A percentile compares a stretch with the other conserved stretches of the same genome.
Conservation (phyloP, 2,797 vertebrate species). For the Clarias laeviceps region DNA sequence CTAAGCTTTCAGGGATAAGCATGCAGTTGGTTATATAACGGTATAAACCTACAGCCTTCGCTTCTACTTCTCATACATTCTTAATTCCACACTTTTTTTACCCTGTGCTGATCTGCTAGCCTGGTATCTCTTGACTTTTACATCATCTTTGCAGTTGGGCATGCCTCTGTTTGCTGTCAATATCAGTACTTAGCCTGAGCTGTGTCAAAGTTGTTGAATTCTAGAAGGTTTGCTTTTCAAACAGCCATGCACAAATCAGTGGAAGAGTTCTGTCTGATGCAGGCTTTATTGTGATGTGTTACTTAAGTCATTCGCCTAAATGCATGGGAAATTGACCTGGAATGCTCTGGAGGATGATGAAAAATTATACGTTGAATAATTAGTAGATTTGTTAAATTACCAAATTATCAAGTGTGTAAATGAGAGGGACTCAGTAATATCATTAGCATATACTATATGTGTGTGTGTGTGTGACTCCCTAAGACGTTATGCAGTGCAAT, state of each 20-base stretch:
- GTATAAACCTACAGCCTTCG: background rate
- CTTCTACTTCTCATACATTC: background rate
- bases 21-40: background rate
- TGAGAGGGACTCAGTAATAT: background rate
- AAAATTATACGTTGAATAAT: background rate
- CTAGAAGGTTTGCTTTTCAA: background rate
- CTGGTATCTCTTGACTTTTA: background rate
- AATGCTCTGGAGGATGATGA: background rate
- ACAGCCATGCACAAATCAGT: background rate
- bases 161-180: background rate
- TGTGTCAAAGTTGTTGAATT: background rate
- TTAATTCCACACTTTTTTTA: background rate
- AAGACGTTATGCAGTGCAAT: no score
- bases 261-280: background rate
- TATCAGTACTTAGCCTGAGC: background rate
- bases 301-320: no score
- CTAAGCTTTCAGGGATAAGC: background rate
- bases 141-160: background rate
- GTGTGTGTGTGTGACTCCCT: no score
- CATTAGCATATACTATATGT: background rate
- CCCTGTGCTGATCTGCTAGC: background rate
- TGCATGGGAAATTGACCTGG: background rate
- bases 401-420: background rate
- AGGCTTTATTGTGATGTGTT: slow-evolving; percentile 8
- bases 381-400: background rate